These are phyloP conservation scores for Lasiurus borealis DNA, from an alignment of 2,113 vertebrate species.

Conservation along the genomic window DNA sequence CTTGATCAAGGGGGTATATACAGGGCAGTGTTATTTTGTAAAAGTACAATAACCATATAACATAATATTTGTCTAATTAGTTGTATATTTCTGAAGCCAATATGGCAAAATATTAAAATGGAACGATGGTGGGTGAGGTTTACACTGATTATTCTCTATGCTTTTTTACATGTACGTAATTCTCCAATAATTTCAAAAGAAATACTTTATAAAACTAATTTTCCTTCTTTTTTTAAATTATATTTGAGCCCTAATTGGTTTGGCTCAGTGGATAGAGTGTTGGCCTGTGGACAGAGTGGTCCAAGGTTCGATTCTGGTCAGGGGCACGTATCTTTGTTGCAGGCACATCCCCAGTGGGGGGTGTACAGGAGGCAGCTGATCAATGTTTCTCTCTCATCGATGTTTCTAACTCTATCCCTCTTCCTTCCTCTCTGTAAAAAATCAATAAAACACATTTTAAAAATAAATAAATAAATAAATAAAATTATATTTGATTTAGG, in stretches of 20 bases:
- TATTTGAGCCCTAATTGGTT: background rate
- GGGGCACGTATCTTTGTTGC: no score
- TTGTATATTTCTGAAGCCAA: background rate
- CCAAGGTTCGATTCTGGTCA: no score
- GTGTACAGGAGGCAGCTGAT: no score
- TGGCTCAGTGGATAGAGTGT: no score
- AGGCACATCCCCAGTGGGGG: no score
- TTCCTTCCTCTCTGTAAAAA: no score
- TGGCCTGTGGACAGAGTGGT: no score
- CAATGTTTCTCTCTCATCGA: no score
- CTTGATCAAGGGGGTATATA: background rate
- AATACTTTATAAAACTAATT: background rate
- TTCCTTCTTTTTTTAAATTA: background rate
- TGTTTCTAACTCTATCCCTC: no score
- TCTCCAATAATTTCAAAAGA: conserved; percentile 1
- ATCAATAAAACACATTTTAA: no score
- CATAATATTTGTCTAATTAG: background rate
- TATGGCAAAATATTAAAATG: conserved; percentile 25
- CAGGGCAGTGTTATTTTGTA: background rate
- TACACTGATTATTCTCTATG: background rate
- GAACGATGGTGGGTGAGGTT: background rate
- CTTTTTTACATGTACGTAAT: background rate
- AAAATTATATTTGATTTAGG: background rate
- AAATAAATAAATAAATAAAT: background rate
- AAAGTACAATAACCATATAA: background rate